Evolutionary conservation across 2,888 invertebrate genomes (phyloP), one percentile per base, ranked within the genome.

Genomic region (Gasteruption jaculator): DNA sequence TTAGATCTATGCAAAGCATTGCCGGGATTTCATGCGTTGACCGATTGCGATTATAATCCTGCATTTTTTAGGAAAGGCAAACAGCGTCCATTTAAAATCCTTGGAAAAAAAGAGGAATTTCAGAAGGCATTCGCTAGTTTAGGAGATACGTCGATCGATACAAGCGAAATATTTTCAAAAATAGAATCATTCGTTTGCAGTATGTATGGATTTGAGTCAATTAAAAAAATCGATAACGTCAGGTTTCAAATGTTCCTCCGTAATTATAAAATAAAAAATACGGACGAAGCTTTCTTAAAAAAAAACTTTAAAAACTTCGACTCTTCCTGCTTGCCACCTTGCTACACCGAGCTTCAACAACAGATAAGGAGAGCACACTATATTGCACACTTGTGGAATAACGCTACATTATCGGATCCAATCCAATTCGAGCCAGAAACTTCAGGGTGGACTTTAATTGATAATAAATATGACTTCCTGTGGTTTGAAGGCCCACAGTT

Each of bases 11-110:
- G 30, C 11, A 27, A 21, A 8, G 27, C 25, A 11, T 33, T 43
- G 16, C 31, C 24, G 5, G 39, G 39, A 11, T 41, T 43, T 32
- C 43, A 43, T 21, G 43, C 43, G 5, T 20, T 43, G 10, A 43
- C 43, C 2, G 43, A 39, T 3, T 43, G 34, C 20, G 39, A 40
- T 24, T 43, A 19, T 18, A 43, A 41, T n/a, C 43, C 43, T 21
- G 29, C 29, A 4, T 44, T 52, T 48, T 41, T 43, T 57, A 37
- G 57, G 48, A 35, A 37, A 50, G 48, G 48, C 39, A 14, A 54
- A 56, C 42, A 24, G 33, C 38, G 39, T 33, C 19, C 57, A 48
- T 43, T 57, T 56, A 43, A 38, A 41, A 27, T 33, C 53, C 21
- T 35, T 57, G 15, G 45, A 45, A 32, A 43, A 54, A 20, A 39